Evolutionary conservation across 2,113 vertebrate species (phyloP), one percentile per base, ranked within the genome.

Genomic region (Phaethon lepturus): DNA sequence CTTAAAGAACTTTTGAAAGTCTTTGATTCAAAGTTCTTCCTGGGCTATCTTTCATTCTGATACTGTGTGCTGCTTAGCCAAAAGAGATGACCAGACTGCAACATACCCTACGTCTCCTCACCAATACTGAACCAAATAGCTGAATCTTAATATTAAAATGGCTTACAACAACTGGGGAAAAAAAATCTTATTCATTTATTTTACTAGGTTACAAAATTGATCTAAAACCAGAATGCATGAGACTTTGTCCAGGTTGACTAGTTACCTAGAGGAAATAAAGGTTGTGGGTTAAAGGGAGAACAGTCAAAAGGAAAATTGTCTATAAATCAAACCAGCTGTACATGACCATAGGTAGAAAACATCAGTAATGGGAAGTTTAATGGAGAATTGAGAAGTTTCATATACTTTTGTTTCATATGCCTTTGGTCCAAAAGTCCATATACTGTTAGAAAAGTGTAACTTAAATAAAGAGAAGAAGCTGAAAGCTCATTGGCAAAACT

Each of bases 301-400:
- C 12, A 58, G 26, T 45, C 3, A 45, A 40, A 86, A 47, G 0
- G 0, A 62, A 84, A 72, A 63, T 50, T 28, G 16, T 24, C 17
- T 33, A 4, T 74, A 0, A 50, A 56, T n/a, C 10, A 56, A 71
- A 50, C 2, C 1, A 64, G 56, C n/a, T 1, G 0, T 4, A 10
- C 59, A 44, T 35, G 23, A 25, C 13, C 4, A 16, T 13, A 50
- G 8, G 7, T 29, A 8, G 12, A 75, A 75, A 66, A 35, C 12
- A 78, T 28, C 7, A 50, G 8, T 24, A 69, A 35, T 14, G 20
- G 10, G 5, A 78, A 82, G 44, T 49, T 16, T 44, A 40, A 31
- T 2, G 2, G 4, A 68, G 23, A 53, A 52, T 7, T 44, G 7
- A 38, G 13, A 73, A 64, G 9, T 38, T 38, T 38, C 38, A 38